phyloP scores from a whole-genome alignment of 35 echinoderm and acorn worm genomes.

The Strongylocentrotus purpuratus region DNA sequence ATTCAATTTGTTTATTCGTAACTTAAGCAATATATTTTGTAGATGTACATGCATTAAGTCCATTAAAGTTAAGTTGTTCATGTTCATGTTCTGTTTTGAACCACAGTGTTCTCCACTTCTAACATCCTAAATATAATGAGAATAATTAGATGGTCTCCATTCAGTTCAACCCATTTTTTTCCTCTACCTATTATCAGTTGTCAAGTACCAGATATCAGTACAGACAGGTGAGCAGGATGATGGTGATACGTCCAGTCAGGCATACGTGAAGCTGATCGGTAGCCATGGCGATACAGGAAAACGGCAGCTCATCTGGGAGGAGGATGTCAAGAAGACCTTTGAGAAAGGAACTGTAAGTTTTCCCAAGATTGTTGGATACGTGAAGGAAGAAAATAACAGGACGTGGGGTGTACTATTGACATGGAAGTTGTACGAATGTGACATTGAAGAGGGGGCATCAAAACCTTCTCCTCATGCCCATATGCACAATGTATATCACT shows the following conservation, averaged over 20 bases:
- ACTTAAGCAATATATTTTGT: no score
- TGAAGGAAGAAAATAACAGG: background rate
- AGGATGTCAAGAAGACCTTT: constrained; percentile 54
- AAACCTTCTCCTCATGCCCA: no score
- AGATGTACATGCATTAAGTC: no score
- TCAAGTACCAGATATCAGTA: constrained; percentile 66
- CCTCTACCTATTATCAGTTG: background rate
- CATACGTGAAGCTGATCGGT: constrained; percentile 63
- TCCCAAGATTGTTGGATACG: background rate
- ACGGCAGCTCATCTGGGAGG: constrained; percentile 48
- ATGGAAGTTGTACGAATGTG: no score
- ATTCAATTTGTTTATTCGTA: no score
- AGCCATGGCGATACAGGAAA: constrained; percentile 73
- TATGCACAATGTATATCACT: no score
- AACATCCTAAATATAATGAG: no score
- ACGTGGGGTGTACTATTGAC: background rate
- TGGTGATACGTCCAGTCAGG: constrained; percentile 52
- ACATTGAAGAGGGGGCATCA: no score
- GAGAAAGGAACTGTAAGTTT: constrained; percentile 58
- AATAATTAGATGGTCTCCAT: no score
- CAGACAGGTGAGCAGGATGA: constrained; percentile 61
- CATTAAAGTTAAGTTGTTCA: no score
- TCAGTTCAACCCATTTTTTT: background rate
- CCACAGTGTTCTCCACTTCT: no score
- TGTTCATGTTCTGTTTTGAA: no score